A percentile compares a stretch with the other conserved stretches of the same genome.
These are phyloP conservation scores for Sorex araneus DNA, from an alignment of 2,113 vertebrate genomes.

Conservation along the genomic window DNA sequence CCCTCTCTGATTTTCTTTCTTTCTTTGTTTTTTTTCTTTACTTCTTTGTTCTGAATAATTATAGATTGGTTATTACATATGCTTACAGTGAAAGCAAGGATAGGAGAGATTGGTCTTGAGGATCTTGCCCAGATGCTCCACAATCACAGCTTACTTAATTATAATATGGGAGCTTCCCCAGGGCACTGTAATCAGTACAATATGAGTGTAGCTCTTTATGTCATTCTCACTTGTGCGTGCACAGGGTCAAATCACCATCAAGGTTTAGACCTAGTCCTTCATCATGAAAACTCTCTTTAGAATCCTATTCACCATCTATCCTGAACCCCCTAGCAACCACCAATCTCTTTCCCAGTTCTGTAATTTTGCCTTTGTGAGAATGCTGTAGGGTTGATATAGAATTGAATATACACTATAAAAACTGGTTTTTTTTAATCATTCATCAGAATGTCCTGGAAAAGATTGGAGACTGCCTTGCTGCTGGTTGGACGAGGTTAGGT, in stretches of 20 bases:
- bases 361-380: constrained; percentile 29
- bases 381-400: background rate
- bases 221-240: background rate
- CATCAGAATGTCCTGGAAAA: background rate
- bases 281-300: background rate
- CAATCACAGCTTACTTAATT: background rate
- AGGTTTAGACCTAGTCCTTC: background rate
- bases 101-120: background rate
- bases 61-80: constrained; percentile 9
- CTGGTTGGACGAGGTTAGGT: too few species aligned
- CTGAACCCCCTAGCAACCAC: background rate
- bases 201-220: background rate
- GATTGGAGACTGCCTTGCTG: too few species aligned
- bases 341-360: background rate
- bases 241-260: background rate
- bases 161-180: background rate
- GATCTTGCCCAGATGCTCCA: background rate
- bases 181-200: background rate
- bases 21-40: too few species aligned
- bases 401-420: background rate
- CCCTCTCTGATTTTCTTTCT: too few species aligned
- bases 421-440: background rate
- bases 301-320: background rate
- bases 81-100: background rate
- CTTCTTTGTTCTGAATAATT: constrained; percentile 44